Evolutionary conservation across 1,140 invertebrate genomes (phyloP).

Genomic region (Drosophila littoralis): DNA sequence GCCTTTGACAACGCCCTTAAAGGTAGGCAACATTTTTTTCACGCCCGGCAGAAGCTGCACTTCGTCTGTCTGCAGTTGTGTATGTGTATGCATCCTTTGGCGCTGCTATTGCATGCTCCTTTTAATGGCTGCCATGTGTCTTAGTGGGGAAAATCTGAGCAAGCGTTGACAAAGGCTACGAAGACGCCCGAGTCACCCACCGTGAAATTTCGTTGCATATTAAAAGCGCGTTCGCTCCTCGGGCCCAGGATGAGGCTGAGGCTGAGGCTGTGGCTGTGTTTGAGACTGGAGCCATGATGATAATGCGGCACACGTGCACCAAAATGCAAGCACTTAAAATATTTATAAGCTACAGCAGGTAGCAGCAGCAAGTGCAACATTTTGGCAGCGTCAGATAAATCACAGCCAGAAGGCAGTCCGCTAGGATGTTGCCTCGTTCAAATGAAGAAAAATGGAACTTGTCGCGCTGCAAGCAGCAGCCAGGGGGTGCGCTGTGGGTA

Average conservation of each 20-base stretch:
- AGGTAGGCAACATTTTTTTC: constrained; percentile 13
- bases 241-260: not conserved
- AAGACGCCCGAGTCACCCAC: constrained; percentile 4
- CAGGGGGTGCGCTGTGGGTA: not conserved
- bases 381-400: constrained; percentile 65
- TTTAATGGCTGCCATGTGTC: constrained; percentile 48
- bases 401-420: constrained; percentile 55
- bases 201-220: constrained; percentile 61
- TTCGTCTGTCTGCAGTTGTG: no score
- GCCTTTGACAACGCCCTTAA: not conserved
- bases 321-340: constrained; percentile 81
- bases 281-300: constrained; percentile 47
- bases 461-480: constrained; percentile 40
- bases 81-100: no score
- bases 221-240: constrained; percentile 39
- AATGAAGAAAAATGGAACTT: constrained; percentile 76
- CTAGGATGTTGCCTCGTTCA: constrained; percentile 54
- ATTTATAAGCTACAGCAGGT: constrained; percentile 65
- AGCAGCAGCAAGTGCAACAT: constrained; percentile 38
- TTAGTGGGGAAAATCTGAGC: constrained; percentile 30
- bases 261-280: not conserved
- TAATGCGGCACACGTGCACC: constrained; percentile 78
- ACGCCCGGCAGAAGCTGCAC: not conserved
- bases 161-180: constrained; percentile 35
- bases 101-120: constrained; percentile 24